These are phyloP conservation scores for Crotalus tigris DNA, from an alignment of 2,113 vertebrate genomes.

Conservation along the genomic window DNA sequence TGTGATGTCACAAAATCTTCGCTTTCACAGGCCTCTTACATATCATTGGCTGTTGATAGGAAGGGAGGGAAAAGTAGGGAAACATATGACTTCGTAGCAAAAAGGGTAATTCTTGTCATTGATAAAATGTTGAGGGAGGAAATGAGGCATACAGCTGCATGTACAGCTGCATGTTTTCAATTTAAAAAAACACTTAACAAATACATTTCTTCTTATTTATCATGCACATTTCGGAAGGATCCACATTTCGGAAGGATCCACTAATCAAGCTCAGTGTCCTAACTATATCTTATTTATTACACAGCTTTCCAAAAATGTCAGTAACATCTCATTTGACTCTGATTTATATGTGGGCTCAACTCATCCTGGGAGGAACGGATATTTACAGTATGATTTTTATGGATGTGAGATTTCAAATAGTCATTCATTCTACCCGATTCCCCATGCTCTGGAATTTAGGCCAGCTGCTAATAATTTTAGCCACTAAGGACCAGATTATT, in stretches of 20 bases:
- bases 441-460: constrained; percentile 57
- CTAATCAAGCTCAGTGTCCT: neutral
- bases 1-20: neutral
- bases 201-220: neutral
- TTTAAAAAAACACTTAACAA: neutral
- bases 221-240: neutral
- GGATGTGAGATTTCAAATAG: neutral
- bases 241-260: neutral
- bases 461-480: constrained; percentile 64
- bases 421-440: constrained; percentile 15
- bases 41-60: neutral
- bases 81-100: neutral
- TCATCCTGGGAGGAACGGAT: neutral
- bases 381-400: neutral
- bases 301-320: neutral
- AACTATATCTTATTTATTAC: neutral
- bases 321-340: neutral
- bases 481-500: constrained; percentile 62
- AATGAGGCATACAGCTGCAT: neutral
- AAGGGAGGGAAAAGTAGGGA: neutral
- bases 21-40: neutral
- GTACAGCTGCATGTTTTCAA: neutral
- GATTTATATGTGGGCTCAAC: neutral
- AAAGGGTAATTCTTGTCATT: neutral
- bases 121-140: neutral